Percentiles rank a stretch among this genome's conserved stretches.
Evolutionary conservation across 2,113 vertebrate genomes (phyloP).

Genomic region (Oreochromis tanganicae): DNA sequence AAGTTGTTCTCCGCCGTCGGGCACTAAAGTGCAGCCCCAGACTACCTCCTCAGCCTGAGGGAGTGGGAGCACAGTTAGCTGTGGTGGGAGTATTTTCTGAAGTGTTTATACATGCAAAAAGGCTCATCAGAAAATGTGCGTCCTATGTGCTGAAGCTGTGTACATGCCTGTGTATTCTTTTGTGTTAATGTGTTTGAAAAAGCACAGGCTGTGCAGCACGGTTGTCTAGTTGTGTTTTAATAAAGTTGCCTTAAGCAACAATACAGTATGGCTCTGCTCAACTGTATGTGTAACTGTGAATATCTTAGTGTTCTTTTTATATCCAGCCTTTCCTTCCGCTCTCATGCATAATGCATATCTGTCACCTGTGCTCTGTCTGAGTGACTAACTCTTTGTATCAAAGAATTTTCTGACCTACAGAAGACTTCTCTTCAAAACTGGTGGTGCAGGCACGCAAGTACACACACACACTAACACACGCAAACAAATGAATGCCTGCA

Average conservation of each 20-base stretch:
- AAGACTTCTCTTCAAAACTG: conserved; percentile 23
- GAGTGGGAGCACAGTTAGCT: background rate
- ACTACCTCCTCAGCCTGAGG: conserved; percentile 25
- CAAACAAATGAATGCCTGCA: background rate
- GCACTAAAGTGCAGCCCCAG: conserved; percentile 34
- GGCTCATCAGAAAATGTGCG: background rate
- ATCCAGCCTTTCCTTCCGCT: conserved; percentile 37
- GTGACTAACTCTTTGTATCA: conserved; percentile 56
- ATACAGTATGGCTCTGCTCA: conserved; percentile 23
- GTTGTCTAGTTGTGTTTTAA: conserved; percentile 19
- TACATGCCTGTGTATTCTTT: background rate
- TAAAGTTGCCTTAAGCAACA: conserved; percentile 14
- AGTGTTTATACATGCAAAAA: background rate
- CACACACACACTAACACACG: background rate
- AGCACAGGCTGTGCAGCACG: background rate
- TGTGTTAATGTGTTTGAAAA: conserved; percentile 18
- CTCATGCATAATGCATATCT: conserved; percentile 66
- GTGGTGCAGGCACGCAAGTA: background rate
- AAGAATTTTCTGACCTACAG: conserved; percentile 51
- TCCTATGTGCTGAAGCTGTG: background rate
- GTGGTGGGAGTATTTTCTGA: background rate
- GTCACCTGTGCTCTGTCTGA: conserved; percentile 68
- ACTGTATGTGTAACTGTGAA: conserved; percentile 54
- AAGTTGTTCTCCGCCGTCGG: conserved; percentile 26
- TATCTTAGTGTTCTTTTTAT: conserved; percentile 65